A percentile compares a stretch with the other conserved stretches of the same genome.
These are phyloP conservation scores for Zeugodacus cucurbitae DNA, from an alignment of 1,140 invertebrate species.

Conservation along the genomic window DNA sequence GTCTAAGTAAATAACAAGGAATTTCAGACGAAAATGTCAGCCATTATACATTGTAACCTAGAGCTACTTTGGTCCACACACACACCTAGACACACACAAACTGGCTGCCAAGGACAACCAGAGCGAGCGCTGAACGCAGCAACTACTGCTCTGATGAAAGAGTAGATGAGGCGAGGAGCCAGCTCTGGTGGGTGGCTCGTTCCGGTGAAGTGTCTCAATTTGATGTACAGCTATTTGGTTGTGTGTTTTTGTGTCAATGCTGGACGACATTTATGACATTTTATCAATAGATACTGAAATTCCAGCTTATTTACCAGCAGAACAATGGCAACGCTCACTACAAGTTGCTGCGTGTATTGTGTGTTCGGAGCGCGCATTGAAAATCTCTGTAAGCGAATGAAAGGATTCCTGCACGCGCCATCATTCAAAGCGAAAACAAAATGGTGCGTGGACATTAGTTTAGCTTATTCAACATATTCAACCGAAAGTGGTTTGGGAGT, in stretches of 20 bases:
- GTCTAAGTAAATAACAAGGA: background rate
- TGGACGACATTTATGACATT: background rate
- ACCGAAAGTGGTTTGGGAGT: no score
- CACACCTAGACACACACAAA: background rate
- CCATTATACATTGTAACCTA: background rate
- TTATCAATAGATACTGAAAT: constrained; percentile 8
- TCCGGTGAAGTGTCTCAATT: background rate
- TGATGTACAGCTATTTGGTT: background rate
- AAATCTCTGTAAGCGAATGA: background rate
- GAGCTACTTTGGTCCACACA: background rate
- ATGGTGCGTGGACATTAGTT: background rate
- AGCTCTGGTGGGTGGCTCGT: background rate
- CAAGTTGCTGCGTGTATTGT: background rate
- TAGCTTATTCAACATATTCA: background rate
- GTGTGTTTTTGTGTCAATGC: background rate
- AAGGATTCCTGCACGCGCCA: background rate
- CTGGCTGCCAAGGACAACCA: background rate
- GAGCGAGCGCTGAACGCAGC: background rate
- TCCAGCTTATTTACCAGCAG: background rate
- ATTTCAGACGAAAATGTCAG: background rate
- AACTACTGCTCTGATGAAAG: background rate
- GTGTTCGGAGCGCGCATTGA: background rate
- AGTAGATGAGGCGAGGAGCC: background rate
- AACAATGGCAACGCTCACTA: background rate
- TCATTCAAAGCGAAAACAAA: background rate